These are phyloP conservation scores for Coelogynopora nodosa DNA, from an alignment of 2,888 invertebrate species.

Conservation along the genomic window DNA sequence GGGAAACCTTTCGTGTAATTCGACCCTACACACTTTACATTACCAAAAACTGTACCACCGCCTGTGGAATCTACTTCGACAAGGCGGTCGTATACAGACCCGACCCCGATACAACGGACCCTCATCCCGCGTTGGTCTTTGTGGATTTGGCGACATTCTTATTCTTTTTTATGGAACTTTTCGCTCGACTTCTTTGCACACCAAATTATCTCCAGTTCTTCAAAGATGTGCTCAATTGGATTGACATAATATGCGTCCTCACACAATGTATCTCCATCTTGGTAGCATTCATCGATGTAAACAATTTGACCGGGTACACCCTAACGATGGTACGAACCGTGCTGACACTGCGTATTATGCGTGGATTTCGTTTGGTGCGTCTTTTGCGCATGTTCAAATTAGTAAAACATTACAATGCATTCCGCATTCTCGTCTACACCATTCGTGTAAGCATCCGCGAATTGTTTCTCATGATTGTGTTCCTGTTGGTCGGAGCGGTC, in stretches of 20 bases:
- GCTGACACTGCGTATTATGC: constrained; percentile 25
- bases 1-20: constrained; percentile 54
- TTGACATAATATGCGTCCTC: constrained; percentile 37
- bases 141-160: constrained; percentile 20
- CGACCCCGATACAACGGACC: constrained; percentile 5
- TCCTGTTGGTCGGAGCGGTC: constrained; percentile 58
- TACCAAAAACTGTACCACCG: background rate
- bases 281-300: background rate
- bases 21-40: constrained; percentile 13
- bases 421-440: constrained; percentile 58
- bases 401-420: constrained; percentile 61
- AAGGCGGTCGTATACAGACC: background rate
- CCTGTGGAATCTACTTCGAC: constrained; percentile 37
- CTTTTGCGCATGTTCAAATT: constrained; percentile 59
- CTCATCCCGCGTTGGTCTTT: constrained; percentile 12
- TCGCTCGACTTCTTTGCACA: constrained; percentile 13
- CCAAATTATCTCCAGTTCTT: constrained; percentile 21
- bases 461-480: constrained; percentile 58
- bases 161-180: constrained; percentile 27
- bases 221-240: constrained; percentile 37
- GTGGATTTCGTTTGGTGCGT: constrained; percentile 53
- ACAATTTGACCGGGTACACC: background rate
- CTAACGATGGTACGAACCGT: constrained; percentile 15
- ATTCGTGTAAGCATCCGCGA: constrained; percentile 59
- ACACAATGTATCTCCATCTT: constrained; percentile 9